These are phyloP conservation scores for Drosophila bipectinata DNA, from an alignment of 1,140 invertebrate genomes.

Conservation along the genomic window DNA sequence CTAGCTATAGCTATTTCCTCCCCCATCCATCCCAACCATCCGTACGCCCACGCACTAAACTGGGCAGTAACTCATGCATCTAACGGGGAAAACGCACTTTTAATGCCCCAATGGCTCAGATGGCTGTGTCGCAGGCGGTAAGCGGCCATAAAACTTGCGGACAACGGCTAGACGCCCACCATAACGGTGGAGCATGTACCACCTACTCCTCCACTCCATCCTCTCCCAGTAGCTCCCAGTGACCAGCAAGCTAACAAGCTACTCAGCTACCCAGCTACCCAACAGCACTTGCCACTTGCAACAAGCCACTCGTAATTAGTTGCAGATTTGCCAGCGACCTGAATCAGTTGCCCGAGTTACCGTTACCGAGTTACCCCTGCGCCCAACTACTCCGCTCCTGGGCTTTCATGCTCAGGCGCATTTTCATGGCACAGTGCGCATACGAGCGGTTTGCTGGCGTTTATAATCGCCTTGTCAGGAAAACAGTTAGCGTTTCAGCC, in stretches of 20 bases:
- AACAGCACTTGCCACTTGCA: conserved; percentile 35
- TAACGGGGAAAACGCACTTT: conserved; percentile 42
- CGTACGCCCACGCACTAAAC: conserved; percentile 20
- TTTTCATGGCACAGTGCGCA: conserved; percentile 47
- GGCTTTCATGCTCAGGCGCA: conserved; percentile 45
- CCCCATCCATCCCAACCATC: conserved; percentile 5
- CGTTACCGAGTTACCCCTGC: conserved; percentile 24
- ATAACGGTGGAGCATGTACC: conserved; percentile 23
- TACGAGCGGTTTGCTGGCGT: conserved; percentile 33
- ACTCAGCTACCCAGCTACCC: conserved; percentile 24
- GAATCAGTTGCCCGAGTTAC: conserved; percentile 67
- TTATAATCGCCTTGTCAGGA: conserved; percentile 35
- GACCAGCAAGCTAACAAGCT: conserved; percentile 16
- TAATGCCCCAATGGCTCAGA: conserved; percentile 14
- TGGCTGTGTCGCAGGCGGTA: conserved; percentile 41
- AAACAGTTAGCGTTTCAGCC: conserved; percentile 7
- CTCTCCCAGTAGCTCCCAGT: conserved; percentile 14
- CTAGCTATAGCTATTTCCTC: too few species aligned
- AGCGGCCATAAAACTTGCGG: conserved; percentile 37
- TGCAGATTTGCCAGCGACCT: conserved; percentile 59
- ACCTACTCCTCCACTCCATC: background rate
- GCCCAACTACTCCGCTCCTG: background rate
- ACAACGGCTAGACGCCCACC: conserved; percentile 43
- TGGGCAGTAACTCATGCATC: conserved; percentile 28
- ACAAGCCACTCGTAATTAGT: conserved; percentile 58